Evolutionary conservation across 2,113 vertebrate genomes (phyloP).

Genomic region (Forbesichthys papilliferus): DNA sequence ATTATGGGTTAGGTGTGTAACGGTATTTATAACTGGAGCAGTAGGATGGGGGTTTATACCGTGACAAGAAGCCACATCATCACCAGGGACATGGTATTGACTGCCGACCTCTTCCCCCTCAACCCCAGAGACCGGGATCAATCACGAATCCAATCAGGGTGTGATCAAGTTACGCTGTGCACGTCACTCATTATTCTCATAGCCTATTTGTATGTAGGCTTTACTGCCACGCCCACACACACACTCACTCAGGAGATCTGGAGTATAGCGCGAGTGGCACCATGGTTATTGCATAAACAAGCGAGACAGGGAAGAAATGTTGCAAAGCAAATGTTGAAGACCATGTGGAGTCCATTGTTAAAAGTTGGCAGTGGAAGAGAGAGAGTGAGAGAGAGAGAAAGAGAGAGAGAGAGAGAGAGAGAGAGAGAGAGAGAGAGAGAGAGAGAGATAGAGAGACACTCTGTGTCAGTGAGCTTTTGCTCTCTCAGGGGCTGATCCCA

Average conservation of each 20-base stretch:
- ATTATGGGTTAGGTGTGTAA: constrained; percentile 33
- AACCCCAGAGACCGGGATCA: constrained; percentile 59
- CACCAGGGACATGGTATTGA: constrained; percentile 52
- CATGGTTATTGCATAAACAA: not conserved
- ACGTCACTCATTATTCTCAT: constrained; percentile 34
- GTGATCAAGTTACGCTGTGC: constrained; percentile 43
- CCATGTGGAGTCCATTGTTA: constrained; percentile 35
- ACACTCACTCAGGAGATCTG: not conserved
- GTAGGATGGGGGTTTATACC: constrained; percentile 35
- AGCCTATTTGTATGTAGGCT: constrained; percentile 8
- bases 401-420: constrained; percentile 21
- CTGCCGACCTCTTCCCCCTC: constrained; percentile 12
- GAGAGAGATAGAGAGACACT: constrained; percentile 30
- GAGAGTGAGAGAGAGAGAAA: constrained; percentile 16
- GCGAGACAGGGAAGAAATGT: not conserved
- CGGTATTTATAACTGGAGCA: constrained; percentile 36
- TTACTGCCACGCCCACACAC: constrained; percentile 2
- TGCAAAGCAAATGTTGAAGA: constrained; percentile 10
- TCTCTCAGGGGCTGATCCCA: constrained; percentile 60
- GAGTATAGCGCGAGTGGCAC: not conserved
- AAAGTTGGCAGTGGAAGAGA: constrained; percentile 13
- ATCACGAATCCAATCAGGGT: constrained; percentile 66
- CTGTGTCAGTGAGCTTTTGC: constrained; percentile 68
- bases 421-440: constrained; percentile 20
- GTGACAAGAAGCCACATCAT: constrained; percentile 47